Conservation (phyloP, 2,888 invertebrate species). For the Drosophila antonietae region DNA sequence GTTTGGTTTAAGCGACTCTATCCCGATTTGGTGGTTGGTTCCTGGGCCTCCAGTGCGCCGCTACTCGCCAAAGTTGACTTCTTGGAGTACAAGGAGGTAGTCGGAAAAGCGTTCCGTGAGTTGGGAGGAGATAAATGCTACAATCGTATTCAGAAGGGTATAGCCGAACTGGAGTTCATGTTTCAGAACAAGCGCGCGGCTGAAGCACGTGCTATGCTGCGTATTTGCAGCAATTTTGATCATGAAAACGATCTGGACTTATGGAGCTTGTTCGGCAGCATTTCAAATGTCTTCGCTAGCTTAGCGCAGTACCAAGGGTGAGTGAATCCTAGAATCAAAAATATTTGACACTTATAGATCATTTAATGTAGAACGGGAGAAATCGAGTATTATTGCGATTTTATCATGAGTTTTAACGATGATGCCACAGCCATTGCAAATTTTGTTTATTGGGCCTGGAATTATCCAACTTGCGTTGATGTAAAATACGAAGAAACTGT, state of each 20-base stretch:
- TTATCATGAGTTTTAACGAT: slow-evolving; percentile 63
- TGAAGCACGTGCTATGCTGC: slow-evolving; percentile 78
- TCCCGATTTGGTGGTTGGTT: slow-evolving; percentile 87
- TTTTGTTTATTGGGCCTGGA: slow-evolving; percentile 54
- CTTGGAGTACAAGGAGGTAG: slow-evolving; percentile 84
- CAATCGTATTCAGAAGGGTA: slow-evolving; percentile 80
- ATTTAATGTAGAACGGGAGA: slow-evolving; percentile 53
- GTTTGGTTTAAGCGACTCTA: slow-evolving; percentile 88
- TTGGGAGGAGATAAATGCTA: slow-evolving; percentile 82
- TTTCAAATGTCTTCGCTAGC: slow-evolving; percentile 79
- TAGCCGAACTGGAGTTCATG: slow-evolving; percentile 78
- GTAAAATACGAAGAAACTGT: slow-evolving; percentile 66
- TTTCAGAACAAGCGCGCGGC: slow-evolving; percentile 68
- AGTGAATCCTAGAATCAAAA: slow-evolving; percentile 8
- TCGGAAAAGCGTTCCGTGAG: slow-evolving; percentile 72
- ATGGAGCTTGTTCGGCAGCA: slow-evolving; percentile 79
- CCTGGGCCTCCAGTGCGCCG: slow-evolving; percentile 88
- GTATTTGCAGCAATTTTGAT: slow-evolving; percentile 81
- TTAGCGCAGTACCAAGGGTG: slow-evolving; percentile 81
- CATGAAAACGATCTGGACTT: slow-evolving; percentile 78
- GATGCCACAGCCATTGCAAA: slow-evolving; percentile 76
- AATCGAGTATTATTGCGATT: slow-evolving; percentile 65
- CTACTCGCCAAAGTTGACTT: slow-evolving; percentile 87
- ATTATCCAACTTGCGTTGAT: slow-evolving; percentile 64
- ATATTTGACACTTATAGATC: not conserved